Conservation (phyloP, 2,113 vertebrate species). For the Pseudolaguvia tuberculata region DNA sequence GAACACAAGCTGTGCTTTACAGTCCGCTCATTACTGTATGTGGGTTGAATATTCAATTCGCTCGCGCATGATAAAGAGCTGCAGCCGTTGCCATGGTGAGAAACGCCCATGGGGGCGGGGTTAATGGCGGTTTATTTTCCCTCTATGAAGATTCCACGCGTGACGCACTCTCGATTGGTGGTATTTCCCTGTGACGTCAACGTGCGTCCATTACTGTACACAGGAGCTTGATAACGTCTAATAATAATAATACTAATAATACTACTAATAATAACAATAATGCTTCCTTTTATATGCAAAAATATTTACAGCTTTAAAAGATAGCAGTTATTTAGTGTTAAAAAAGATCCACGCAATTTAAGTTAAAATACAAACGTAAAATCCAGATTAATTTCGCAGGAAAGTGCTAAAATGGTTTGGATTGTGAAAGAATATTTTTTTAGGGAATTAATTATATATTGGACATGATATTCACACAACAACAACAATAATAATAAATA, state of each 20-base stretch:
- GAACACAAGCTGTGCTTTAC: neutral
- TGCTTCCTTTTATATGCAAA: too few relatives aligned
- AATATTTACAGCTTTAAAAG: too few relatives aligned
- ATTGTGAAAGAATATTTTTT: too few relatives aligned
- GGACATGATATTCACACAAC: too few relatives aligned
- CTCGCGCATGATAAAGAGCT: constrained; percentile 1
- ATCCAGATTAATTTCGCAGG: too few relatives aligned
- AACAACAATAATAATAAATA: too few relatives aligned
- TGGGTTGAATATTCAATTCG: neutral
- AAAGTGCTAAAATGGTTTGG: too few relatives aligned
- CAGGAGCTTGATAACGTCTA: neutral
- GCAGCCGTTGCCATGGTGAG: constrained; percentile 30
- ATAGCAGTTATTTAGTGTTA: too few relatives aligned
- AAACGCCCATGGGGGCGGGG: constrained; percentile 33
- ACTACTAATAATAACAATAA: neutral
- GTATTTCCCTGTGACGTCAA: constrained; percentile 47
- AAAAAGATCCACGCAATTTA: too few relatives aligned
- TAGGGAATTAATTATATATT: too few relatives aligned
- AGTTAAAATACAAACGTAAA: too few relatives aligned
- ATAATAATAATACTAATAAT: constrained; percentile 9
- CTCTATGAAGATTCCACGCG: constrained; percentile 34
- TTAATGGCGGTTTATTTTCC: constrained; percentile 38
- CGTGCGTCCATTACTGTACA: neutral
- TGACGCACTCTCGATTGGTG: constrained; percentile 46
- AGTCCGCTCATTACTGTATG: neutral